Conservation (phyloP, 1,140 invertebrate genomes). For the Musca vetustissima region DNA sequence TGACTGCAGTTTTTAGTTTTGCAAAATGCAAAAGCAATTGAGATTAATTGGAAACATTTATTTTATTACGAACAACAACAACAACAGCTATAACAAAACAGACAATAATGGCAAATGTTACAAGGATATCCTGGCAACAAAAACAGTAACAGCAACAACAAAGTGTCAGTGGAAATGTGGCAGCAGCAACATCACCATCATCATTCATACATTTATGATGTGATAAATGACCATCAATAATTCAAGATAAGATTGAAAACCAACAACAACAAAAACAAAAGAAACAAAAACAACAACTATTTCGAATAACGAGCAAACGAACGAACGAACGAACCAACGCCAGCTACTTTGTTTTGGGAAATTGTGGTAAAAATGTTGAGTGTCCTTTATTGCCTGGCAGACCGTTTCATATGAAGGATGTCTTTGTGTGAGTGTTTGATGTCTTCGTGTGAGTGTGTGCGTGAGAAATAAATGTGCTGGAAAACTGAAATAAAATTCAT, state of each 20-base stretch:
- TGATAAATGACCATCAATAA: slow-evolving; percentile 14
- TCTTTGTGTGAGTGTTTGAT: no score
- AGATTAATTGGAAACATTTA: slow-evolving; percentile 15
- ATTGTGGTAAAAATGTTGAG: no score
- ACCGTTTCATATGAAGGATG: no score
- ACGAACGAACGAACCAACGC: background rate
- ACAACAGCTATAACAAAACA: background rate
- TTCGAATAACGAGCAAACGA: no score
- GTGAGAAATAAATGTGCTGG: no score
- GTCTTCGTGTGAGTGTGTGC: no score
- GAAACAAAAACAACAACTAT: no score
- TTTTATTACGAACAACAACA: background rate
- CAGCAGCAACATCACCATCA: no score
- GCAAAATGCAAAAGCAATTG: slow-evolving; percentile 17
- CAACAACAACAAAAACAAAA: background rate
- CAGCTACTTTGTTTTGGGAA: no score
- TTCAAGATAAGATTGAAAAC: slow-evolving; percentile 2
- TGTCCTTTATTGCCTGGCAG: no score
- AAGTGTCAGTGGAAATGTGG: background rate
- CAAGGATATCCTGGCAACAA: no score
- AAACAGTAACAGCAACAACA: background rate
- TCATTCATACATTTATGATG: slow-evolving; percentile 14
- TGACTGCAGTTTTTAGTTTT: slow-evolving; percentile 20
- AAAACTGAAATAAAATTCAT: no score
- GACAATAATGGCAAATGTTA: slow-evolving; percentile 5